phyloP scores from a whole-genome alignment of 2,888 invertebrate species.

The Diplazon laetatorius region DNA sequence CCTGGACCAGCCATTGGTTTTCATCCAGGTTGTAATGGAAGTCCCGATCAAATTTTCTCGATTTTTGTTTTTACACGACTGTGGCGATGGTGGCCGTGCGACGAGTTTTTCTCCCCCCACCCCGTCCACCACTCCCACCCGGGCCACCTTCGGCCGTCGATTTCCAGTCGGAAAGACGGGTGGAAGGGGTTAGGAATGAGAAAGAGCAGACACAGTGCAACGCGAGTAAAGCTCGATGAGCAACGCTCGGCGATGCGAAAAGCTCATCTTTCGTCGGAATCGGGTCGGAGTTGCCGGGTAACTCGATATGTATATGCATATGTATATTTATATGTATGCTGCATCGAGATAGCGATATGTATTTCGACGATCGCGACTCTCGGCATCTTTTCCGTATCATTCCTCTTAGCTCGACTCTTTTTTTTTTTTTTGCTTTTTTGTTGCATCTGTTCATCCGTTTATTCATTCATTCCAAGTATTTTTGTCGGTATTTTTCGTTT shows the following conservation, averaged over 20 bases:
- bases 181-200: no score
- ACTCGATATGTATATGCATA: no score
- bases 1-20: no score
- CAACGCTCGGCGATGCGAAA: slow-evolving; percentile 17
- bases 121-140: no score
- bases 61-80: slow-evolving; percentile 36
- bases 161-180: no score
- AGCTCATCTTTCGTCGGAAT: slow-evolving; percentile 38
- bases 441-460: background rate
- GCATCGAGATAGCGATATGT: slow-evolving; percentile 28
- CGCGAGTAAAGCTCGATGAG: background rate
- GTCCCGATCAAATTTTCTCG: slow-evolving; percentile 43
- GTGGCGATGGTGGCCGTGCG: background rate
- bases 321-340: no score
- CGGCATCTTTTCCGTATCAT: background rate
- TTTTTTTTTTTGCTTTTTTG: slow-evolving; percentile 6
- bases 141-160: no score
- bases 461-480: background rate
- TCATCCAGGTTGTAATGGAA: slow-evolving; percentile 22
- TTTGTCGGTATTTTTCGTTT: slow-evolving; percentile 1
- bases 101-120: no score
- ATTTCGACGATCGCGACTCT: slow-evolving; percentile 25
- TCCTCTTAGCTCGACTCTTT: background rate
- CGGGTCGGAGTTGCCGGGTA: slow-evolving; percentile 28
- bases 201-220: background rate